phyloP scores from a whole-genome alignment of 2,888 invertebrate genomes.

The Calephelis perditalis region DNA sequence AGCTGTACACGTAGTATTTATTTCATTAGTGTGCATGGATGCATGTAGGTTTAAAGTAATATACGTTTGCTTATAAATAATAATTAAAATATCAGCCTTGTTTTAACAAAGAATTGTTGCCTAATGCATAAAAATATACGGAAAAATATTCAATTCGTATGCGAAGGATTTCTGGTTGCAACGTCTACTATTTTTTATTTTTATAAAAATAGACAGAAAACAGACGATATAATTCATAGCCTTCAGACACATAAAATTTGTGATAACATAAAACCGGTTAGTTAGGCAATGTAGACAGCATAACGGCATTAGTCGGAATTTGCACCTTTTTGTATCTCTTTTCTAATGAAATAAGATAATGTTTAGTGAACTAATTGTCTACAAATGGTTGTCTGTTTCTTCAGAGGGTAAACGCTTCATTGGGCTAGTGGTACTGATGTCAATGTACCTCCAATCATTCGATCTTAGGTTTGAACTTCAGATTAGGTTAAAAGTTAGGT shows the following conservation, averaged over 20 bases:
- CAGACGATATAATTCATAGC: slow-evolving; percentile 9
- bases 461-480: no score
- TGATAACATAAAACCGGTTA: slow-evolving; percentile 32
- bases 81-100: not conserved
- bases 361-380: no score
- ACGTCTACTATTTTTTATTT: not conserved
- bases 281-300: slow-evolving; percentile 28
- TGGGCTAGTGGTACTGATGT: no score
- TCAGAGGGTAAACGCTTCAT: no score
- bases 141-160: not conserved
- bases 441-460: no score
- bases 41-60: not conserved
- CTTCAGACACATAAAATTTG: slow-evolving; percentile 29
- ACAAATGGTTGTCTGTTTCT: no score
- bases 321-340: slow-evolving; percentile 13
- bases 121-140: not conserved
- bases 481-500: no score
- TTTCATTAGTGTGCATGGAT: not conserved
- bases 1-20: no score
- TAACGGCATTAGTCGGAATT: slow-evolving; percentile 16
- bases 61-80: not conserved
- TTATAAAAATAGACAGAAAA: slow-evolving; percentile 12
- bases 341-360: not conserved
- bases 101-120: not conserved
- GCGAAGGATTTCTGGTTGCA: not conserved